These are phyloP conservation scores for Orius laevigatus DNA, from an alignment of 1,140 invertebrate species.

Conservation along the genomic window DNA sequence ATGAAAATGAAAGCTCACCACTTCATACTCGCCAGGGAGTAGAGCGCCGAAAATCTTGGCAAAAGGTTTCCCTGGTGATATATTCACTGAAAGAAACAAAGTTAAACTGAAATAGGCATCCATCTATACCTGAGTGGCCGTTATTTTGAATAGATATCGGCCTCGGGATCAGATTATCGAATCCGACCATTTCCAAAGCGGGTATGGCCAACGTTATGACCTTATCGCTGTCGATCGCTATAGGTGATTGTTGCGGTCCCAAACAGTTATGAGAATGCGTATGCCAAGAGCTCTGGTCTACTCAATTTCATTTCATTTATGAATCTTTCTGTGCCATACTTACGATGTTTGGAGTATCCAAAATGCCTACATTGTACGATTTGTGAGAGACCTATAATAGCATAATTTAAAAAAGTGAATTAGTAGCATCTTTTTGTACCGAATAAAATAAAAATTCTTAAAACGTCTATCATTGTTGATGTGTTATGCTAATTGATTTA, in stretches of 20 bases:
- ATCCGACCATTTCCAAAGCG: conserved; percentile 50
- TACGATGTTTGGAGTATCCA: too few species aligned
- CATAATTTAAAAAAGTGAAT: too few species aligned
- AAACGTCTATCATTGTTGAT: too few species aligned
- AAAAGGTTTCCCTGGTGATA: conserved; percentile 13
- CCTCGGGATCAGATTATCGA: conserved; percentile 42
- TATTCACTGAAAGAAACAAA: conserved; percentile 15
- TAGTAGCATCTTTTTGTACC: too few species aligned
- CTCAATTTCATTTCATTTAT: too few species aligned
- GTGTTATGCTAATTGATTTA: too few species aligned
- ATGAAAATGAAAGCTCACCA: conserved; percentile 66
- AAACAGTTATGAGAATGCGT: background rate
- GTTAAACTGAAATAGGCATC: background rate
- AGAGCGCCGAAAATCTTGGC: conserved; percentile 19
- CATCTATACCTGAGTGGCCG: conserved; percentile 42
- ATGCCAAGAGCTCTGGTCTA: conserved; percentile 1
- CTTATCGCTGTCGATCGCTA: conserved; percentile 37
- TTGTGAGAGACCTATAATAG: too few species aligned
- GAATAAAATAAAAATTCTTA: too few species aligned
- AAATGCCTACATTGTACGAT: too few species aligned
- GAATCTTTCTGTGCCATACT: too few species aligned
- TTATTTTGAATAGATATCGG: conserved; percentile 43
- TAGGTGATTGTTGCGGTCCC: conserved; percentile 40
- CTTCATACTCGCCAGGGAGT: conserved; percentile 21
- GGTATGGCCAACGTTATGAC: conserved; percentile 44